Base-by-base conservation (phyloP, 2,888 invertebrate genomes). In the Terebella lapidaria region DNA sequence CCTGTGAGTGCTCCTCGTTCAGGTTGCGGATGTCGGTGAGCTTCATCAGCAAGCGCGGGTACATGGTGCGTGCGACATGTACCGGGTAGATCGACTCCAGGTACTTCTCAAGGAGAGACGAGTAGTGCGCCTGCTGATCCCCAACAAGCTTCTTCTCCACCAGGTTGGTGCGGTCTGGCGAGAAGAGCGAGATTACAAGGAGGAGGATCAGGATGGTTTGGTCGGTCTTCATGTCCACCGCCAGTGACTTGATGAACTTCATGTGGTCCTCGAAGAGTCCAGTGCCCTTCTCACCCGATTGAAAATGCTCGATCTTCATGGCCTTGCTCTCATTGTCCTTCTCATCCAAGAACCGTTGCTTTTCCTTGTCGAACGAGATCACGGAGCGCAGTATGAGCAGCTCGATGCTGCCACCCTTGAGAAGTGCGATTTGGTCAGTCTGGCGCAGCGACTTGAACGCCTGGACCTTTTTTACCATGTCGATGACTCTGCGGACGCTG, bases 351-450 rank as follows among this genome's bases (percentile, higher is more conserved):
- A 96, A 97, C 61, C 89, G 89, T 72, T 92, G 89, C 71, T 89
- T 87, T 71, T 91, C 91, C 57, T 89, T 88, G 78, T 97, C 94
- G 76, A 93, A 97, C 53, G 90, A 91, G 85, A 94, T 90, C 0
- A 92, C 92, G 69, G 94, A 93, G 26, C 94, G 85, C 56, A 97
- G 86, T 64, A 97, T 91, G 89, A 97, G 89, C 88, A 97, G 90
- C 82, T 97, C 96, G 54, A 93, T 94, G 75, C 94, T 94, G 1
- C 95, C 94, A 2, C 95, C 95, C 80, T 94, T 94, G n/a, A 94
- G 81, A 29, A 94, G 82, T 25, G 88, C 87, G 61, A 92, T 87
- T 83, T 96, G 95, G 81, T 97, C 96, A 71, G 92, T 91, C 75
- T 94, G 92, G 74, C 94, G 93, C 87, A 97, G 89, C 74, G 90